Evolutionary conservation across 2,888 invertebrate genomes (phyloP).

Genomic region (Macrophya alboannulata): DNA sequence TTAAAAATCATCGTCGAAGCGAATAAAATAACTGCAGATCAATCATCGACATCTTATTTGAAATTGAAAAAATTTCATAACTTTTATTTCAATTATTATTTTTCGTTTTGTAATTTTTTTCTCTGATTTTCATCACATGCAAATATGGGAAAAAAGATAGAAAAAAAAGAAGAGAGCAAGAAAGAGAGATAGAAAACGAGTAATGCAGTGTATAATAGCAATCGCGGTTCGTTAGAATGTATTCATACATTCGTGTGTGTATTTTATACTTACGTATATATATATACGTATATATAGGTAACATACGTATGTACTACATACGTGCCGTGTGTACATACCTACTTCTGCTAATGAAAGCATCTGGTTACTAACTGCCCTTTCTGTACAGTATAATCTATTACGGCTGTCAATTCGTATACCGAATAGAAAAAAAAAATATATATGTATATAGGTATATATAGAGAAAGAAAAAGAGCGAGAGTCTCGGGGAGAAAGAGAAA

Average conservation of each 20-base stretch:
- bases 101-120: background rate
- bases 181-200: background rate
- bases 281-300: background rate
- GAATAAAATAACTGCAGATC: background rate
- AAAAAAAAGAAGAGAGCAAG: background rate
- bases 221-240: slow-evolving; percentile 39
- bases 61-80: background rate
- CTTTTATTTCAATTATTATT: background rate
- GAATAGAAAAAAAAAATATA: slow-evolving; percentile 1
- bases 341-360: slow-evolving; percentile 50
- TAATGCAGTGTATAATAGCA: background rate
- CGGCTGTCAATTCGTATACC: slow-evolving; percentile 42
- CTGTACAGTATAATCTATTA: slow-evolving; percentile 36
- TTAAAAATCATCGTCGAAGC: too few relatives aligned
- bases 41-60: background rate
- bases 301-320: background rate
- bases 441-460: background rate
- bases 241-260: background rate
- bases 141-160: too few relatives aligned
- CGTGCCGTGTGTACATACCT: background rate
- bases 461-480: slow-evolving; percentile 2
- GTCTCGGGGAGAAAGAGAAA: slow-evolving; percentile 1
- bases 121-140: background rate
- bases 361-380: slow-evolving; percentile 41
- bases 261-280: too few relatives aligned